Conservation (phyloP, 1,140 invertebrate species). For the Aradophagus sp. region DNA sequence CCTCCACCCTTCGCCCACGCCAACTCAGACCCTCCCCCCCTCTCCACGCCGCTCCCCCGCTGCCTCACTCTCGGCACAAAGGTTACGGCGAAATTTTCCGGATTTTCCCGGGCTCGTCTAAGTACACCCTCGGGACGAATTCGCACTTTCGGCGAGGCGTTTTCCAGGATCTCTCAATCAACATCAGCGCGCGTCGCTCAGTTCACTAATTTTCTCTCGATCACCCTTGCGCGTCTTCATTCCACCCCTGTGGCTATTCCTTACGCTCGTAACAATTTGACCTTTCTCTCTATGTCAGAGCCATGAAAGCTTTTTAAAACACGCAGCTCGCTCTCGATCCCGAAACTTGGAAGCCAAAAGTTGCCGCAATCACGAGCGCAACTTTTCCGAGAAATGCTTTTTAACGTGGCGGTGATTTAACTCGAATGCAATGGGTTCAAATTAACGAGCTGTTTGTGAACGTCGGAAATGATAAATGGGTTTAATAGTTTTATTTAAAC, state of each 20-base stretch:
- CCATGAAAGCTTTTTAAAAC: constrained; percentile 46
- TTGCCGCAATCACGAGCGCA: too few species aligned
- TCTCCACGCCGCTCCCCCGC: constrained; percentile 1
- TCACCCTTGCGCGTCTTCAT: constrained; percentile 53
- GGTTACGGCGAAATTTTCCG: constrained; percentile 61
- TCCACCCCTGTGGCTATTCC: constrained; percentile 62
- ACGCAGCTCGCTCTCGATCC: too few species aligned
- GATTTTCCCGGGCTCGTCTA: constrained; percentile 55
- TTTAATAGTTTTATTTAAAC: too few species aligned
- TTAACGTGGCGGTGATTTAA: too few species aligned
- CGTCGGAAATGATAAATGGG: too few species aligned
- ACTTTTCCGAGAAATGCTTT: too few species aligned
- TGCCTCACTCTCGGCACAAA: too few species aligned
- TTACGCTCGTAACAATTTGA: constrained; percentile 44
- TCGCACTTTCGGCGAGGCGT: constrained; percentile 61
- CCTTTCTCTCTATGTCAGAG: constrained; percentile 25
- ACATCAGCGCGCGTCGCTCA: constrained; percentile 35
- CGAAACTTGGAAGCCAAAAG: too few species aligned
- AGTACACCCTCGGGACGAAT: constrained; percentile 69
- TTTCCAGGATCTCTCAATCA: constrained; percentile 54
- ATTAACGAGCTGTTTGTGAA: too few species aligned
- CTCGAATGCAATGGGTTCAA: too few species aligned
- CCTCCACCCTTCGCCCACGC: too few species aligned
- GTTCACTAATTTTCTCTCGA: constrained; percentile 66
- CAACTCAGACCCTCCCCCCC: too few species aligned